Evolutionary conservation across 2,888 invertebrate species (phyloP), one percentile per base, ranked within the genome.

Genomic region (Rhingia rostrata): DNA sequence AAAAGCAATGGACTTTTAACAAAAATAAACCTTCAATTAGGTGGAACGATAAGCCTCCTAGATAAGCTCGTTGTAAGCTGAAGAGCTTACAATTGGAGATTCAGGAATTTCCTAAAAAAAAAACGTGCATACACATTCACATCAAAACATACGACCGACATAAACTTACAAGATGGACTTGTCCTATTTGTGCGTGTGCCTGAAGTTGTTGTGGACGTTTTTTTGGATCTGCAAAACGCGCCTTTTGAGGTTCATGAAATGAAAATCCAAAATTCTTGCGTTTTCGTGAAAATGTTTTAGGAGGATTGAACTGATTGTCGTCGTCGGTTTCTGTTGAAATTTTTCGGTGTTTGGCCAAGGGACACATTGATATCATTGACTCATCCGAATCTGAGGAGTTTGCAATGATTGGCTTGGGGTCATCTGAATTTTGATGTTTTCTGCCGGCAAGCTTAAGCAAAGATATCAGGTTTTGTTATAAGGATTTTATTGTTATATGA

Each of bases 61-160:
- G 49, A 6, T 64, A 69, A 6, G 22, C 14, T 37, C 72, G 64
- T 35, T 49, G 33, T 7, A 77, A 0, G 78, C 78, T 10, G 82
- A 82, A n/a, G 78, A 78, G 43, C 78, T 82, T 41, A 82, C 82
- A 60, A 78, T 43, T 6, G 82, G 72, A 7, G 82, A 78, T 45
- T 82, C 82, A 32, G 82, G 82, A 43, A 78, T 56, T 67, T 67
- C 72, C 82, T 82, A 32, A 39, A 61, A 64, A 30, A 39, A 74
- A 64, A 32, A n/a, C 1, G 4, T 22, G 47, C 6, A 9, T 14
- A 41, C 1, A 22, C 14, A 32, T 4, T 30, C 0, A 10, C 9
- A n/a, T 54, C 4, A 22, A 22, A 22, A 22, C 22, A 22, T 22
- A 22, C 1, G 22, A 22, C 1, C 22, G 22, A 22, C 22, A 22